Conservation (phyloP, 2,113 vertebrate species). For the Sula dactylatra region DNA sequence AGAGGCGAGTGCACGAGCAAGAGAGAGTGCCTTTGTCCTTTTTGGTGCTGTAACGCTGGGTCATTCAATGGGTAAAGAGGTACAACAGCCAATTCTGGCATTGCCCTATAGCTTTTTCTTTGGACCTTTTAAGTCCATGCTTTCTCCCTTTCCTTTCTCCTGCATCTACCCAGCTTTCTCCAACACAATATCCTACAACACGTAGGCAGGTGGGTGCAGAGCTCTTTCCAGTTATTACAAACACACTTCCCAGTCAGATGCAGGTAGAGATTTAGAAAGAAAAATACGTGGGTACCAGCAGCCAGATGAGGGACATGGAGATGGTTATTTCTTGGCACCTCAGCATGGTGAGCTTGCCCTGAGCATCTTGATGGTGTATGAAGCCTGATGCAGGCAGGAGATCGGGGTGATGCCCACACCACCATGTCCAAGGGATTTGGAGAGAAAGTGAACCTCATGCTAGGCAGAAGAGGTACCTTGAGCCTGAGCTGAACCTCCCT, state of each 20-base stretch:
- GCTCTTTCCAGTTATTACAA: neutral
- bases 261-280: rapidly evolving
- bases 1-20: neutral
- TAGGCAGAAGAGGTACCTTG: neutral
- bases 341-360: neutral
- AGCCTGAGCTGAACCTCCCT: neutral
- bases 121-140: neutral
- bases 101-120: neutral
- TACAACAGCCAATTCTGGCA: neutral
- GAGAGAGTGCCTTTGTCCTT: neutral
- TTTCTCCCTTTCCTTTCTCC: neutral
- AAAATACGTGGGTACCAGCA: neutral
- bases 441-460: neutral
- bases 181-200: neutral
- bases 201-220: neutral
- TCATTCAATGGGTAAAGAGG: neutral
- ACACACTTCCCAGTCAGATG: neutral
- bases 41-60: neutral
- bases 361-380: neutral
- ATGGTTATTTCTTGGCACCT: neutral
- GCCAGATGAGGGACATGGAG: neutral
- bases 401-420: neutral
- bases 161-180: neutral
- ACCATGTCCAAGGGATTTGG: neutral
- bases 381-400: neutral